These are phyloP conservation scores for Mongoloraphidia duomilia DNA, from an alignment of 2,888 invertebrate species.

Conservation along the genomic window DNA sequence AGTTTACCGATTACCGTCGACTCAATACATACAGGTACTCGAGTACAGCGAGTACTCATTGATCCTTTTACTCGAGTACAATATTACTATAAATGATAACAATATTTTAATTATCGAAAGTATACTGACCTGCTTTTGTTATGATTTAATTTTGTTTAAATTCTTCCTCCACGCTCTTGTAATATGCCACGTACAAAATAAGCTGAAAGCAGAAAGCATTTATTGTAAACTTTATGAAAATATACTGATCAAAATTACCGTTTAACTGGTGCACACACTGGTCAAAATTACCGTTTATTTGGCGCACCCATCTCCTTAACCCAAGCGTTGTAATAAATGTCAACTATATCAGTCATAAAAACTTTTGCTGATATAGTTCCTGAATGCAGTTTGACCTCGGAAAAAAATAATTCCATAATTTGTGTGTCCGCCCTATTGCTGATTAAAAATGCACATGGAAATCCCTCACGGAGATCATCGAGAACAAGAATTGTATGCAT, in stretches of 20 bases:
- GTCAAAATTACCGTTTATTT: neutral
- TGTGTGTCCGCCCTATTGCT: slow-evolving; percentile 13
- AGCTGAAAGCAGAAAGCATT: too few relatives aligned
- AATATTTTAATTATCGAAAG: too few relatives aligned
- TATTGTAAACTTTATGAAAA: too few relatives aligned
- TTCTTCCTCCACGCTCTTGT: slow-evolving; percentile 16
- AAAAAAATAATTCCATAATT: slow-evolving; percentile 10
- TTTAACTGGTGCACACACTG: too few relatives aligned
- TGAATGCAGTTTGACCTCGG: slow-evolving; percentile 6
- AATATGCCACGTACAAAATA: slow-evolving; percentile 18
- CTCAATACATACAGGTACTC: too few relatives aligned
- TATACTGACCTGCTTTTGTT: slow-evolving; percentile 13
- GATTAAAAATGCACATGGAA: slow-evolving; percentile 14
- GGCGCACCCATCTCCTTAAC: slow-evolving; percentile 10
- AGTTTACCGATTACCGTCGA: too few relatives aligned
- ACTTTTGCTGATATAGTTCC: slow-evolving; percentile 8
- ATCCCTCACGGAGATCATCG: slow-evolving; percentile 15
- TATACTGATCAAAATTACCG: too few relatives aligned
- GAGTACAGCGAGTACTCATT: too few relatives aligned
- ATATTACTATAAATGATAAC: too few relatives aligned
- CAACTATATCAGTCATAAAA: slow-evolving; percentile 16
- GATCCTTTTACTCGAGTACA: too few relatives aligned
- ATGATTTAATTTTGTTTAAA: slow-evolving; percentile 11
- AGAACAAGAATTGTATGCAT: slow-evolving; percentile 14
- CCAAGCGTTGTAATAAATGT: slow-evolving; percentile 16